phyloP scores from a whole-genome alignment of 53 echinoderm and acorn worm genomes.

The Patiria pectinifera region DNA sequence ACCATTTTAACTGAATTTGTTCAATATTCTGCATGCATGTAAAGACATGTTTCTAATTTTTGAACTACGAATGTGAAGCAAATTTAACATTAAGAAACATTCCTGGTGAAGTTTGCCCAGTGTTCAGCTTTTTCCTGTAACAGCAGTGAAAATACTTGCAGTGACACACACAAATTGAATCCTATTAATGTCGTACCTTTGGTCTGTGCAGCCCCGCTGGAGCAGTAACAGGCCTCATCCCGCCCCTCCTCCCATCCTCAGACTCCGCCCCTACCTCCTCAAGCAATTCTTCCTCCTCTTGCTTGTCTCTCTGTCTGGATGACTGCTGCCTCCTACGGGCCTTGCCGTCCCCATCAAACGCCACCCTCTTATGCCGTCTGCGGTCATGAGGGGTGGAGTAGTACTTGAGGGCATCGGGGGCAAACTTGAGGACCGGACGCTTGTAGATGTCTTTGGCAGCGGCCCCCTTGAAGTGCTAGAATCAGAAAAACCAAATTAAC shows the following conservation, averaged over 20 bases:
- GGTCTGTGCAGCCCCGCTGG: constrained; percentile 84
- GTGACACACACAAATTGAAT: too few relatives aligned
- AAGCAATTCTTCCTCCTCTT: constrained; percentile 9
- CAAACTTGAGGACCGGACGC: constrained; percentile 81
- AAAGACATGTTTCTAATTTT: too few relatives aligned
- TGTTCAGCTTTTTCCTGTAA: too few relatives aligned
- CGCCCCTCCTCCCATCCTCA: constrained; percentile 45
- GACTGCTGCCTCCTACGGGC: constrained; percentile 45
- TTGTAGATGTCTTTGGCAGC: constrained; percentile 79
- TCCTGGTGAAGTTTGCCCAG: too few relatives aligned
- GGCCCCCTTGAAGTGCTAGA: constrained; percentile 89
- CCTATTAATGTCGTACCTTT: too few relatives aligned
- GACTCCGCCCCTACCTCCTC: constrained; percentile 23
- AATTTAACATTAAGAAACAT: too few relatives aligned
- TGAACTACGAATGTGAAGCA: background rate
- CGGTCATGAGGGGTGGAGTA: constrained; percentile 76
- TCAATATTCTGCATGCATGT: too few relatives aligned
- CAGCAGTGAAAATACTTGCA: too few relatives aligned
- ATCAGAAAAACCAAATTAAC: background rate
- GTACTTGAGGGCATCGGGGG: constrained; percentile 84
- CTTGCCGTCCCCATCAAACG: constrained; percentile 57
- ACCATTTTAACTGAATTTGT: too few relatives aligned
- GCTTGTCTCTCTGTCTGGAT: background rate
- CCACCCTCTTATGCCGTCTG: constrained; percentile 71
- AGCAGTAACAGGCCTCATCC: constrained; percentile 77